phyloP scores from a whole-genome alignment of 2,888 invertebrate genomes.

The Ceriagrion tenellum region DNA sequence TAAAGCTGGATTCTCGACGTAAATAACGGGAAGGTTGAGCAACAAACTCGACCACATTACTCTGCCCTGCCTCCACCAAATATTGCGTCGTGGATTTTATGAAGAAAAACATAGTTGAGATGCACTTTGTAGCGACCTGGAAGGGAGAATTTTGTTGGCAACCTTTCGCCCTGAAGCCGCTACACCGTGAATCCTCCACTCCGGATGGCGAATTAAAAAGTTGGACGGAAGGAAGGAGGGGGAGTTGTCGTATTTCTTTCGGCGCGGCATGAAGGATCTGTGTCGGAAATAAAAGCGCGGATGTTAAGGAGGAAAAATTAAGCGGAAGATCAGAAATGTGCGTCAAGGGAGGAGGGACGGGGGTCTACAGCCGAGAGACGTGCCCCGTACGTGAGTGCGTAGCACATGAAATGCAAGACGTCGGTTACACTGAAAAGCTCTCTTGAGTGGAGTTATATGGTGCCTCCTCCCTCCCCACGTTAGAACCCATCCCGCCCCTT shows the following conservation, averaged over 20 bases:
- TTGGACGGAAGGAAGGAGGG: neutral
- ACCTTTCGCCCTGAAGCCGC: neutral
- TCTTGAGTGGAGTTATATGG: constrained; percentile 44
- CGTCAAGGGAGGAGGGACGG: neutral
- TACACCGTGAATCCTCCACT: neutral
- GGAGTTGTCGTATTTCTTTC: neutral
- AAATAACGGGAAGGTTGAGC: too few relatives aligned
- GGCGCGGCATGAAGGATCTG: neutral
- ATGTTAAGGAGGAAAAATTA: neutral
- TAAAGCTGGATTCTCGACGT: too few relatives aligned
- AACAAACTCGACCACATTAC: too few relatives aligned
- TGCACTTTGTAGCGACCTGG: neutral
- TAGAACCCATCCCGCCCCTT: neutral
- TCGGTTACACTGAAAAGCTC: constrained; percentile 62
- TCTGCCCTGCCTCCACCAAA: too few relatives aligned
- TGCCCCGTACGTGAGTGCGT: neutral
- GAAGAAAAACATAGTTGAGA: too few relatives aligned
- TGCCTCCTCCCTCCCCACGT: neutral
- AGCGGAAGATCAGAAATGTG: constrained; percentile 14
- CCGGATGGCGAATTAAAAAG: neutral
- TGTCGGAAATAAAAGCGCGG: neutral
- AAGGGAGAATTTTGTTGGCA: neutral
- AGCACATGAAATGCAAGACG: constrained; percentile 18
- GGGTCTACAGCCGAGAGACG: neutral
- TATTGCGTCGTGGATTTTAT: too few relatives aligned